Evolutionary conservation across 2,797 vertebrate species (phyloP).

Genomic region (Mormyrops boulengeri): DNA sequence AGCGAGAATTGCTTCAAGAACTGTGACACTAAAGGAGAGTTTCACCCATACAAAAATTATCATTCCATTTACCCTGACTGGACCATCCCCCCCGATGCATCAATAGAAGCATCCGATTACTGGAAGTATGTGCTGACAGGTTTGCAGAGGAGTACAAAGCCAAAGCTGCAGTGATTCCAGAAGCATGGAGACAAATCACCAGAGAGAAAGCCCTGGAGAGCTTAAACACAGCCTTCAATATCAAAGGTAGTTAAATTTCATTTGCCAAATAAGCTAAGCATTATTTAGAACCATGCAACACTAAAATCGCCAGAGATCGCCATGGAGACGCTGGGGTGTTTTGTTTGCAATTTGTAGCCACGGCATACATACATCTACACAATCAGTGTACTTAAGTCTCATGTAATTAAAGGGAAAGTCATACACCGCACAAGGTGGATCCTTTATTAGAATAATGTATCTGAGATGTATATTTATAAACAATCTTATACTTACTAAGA

Average conservation of each 20-base stretch:
- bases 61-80: conserved; percentile 40
- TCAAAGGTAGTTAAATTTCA: neutral
- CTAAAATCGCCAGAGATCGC: neutral
- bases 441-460: no score
- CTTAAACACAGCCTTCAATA: conserved; percentile 22
- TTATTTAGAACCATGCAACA: neutral
- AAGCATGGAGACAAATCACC: conserved; percentile 25
- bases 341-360: neutral
- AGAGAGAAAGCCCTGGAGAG: conserved; percentile 36
- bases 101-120: conserved; percentile 53
- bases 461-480: no score
- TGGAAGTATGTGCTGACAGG: conserved; percentile 54
- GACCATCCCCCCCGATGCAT: conserved; percentile 51
- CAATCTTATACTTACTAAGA: no score
- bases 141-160: conserved; percentile 42
- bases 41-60: conserved; percentile 46
- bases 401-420: no score
- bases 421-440: no score
- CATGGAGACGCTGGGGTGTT: neutral
- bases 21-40: fast-evolving
- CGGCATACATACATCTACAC: neutral
- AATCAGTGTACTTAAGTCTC: no score
- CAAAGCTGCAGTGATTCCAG: conserved; percentile 41
- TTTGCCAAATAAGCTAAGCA: neutral
- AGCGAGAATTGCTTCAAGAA: neutral